Evolutionary conservation across 2,797 vertebrate genomes (phyloP).

Genomic region (Thripadectes ignobilis): DNA sequence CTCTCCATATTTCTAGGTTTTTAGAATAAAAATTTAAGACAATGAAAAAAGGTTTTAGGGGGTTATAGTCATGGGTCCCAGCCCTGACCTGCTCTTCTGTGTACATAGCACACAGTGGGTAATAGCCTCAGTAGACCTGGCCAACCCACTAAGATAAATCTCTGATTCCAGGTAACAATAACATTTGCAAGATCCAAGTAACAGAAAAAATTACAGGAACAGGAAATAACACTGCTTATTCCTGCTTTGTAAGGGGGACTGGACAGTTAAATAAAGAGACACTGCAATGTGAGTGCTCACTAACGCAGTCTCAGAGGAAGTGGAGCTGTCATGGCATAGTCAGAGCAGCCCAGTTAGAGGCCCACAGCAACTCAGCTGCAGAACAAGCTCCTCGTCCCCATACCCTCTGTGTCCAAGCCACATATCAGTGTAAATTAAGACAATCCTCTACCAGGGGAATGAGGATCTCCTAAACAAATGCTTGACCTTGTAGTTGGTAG

Average conservation of each 20-base stretch:
- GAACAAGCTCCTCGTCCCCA: not conserved
- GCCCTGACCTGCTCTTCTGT: not conserved
- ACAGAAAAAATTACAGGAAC: not conserved
- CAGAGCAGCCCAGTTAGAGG: not conserved
- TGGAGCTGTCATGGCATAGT: not conserved
- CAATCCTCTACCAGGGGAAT: not conserved
- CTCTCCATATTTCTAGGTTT: not conserved
- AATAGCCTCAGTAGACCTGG: not conserved
- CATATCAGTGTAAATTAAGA: not conserved
- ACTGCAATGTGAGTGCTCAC: not conserved
- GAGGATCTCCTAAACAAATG: not conserved
- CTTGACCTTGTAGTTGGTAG: not conserved
- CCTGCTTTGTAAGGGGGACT: not conserved
- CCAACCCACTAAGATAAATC: not conserved
- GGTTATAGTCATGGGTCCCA: not conserved
- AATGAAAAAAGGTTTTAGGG: not conserved
- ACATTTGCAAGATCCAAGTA: not conserved
- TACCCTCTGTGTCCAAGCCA: not conserved
- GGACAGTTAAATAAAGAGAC: not conserved
- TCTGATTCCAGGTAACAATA: not conserved
- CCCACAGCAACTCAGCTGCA: not conserved
- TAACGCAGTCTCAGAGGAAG: not conserved
- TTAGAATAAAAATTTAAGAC: not conserved
- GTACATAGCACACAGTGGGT: fast-evolving
- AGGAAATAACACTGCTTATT: not conserved